phyloP scores from a whole-genome alignment of 35 echinoderm and acorn worm species.

The Lytechinus variegatus region DNA sequence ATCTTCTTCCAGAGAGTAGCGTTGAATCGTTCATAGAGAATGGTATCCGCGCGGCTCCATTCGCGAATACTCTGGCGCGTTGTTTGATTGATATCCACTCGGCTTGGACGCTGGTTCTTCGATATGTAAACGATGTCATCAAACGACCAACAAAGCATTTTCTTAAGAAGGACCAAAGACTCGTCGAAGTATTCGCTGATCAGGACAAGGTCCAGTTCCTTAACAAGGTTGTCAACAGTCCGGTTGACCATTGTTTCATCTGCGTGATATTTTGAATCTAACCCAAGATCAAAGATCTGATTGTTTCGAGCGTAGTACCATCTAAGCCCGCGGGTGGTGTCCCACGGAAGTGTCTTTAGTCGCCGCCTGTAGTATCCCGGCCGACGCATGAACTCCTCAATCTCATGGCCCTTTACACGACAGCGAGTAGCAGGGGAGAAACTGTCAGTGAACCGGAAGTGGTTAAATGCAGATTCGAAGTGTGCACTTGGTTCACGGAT shows the following conservation, averaged over 20 bases:
- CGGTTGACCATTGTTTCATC: constrained; percentile 31
- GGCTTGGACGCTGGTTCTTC: constrained; percentile 62
- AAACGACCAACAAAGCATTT: constrained; percentile 66
- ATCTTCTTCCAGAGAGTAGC: constrained; percentile 84
- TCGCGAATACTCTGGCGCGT: constrained; percentile 42
- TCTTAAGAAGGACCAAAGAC: constrained; percentile 67
- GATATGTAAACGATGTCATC: constrained; percentile 83
- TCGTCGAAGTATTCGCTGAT: constrained; percentile 78
- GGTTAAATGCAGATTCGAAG: constrained; percentile 49
- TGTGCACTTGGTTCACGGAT: constrained; percentile 53
- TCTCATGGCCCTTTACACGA: constrained; percentile 26
- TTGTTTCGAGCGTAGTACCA: constrained; percentile 69
- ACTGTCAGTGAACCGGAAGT: constrained; percentile 37
- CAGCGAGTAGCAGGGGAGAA: neutral
- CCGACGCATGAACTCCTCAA: constrained; percentile 53
- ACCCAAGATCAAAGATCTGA: constrained; percentile 75
- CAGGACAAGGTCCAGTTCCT: constrained; percentile 64
- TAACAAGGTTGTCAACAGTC: constrained; percentile 24
- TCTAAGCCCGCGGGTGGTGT: constrained; percentile 48
- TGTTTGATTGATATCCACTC: neutral
- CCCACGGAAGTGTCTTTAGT: constrained; percentile 64
- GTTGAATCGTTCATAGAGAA: constrained; percentile 85
- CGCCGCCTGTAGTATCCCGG: constrained; percentile 54
- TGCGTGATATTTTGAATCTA: constrained; percentile 55
- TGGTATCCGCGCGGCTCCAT: constrained; percentile 61